Base-by-base conservation (phyloP, 2,113 vertebrate genomes). In the Ciconia maguari region DNA sequence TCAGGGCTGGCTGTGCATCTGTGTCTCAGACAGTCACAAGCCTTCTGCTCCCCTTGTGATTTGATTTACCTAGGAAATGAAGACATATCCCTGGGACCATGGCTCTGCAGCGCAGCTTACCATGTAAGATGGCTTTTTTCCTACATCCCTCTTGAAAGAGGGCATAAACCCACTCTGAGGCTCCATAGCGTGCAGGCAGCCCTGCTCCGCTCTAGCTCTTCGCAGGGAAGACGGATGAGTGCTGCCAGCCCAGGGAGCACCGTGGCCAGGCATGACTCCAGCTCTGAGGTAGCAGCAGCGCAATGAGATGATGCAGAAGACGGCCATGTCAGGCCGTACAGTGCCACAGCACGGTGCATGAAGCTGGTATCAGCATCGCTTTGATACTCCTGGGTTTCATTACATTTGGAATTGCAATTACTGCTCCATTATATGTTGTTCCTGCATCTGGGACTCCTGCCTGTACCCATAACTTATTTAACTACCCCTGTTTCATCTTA, bases 151-250 rank as follows among this genome's bases (percentile, higher is more conserved):
- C 51, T 60, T 60, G 22, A 48, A 70, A 75, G 5, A 38, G 17
- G 55, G 13, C 3, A 3, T 32, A 84, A 86, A 68, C 13, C 8
- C 42, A 24, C 60, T 57, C 2, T 32, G 19, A 77, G 41, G 21
- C 25, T 86, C 58, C 13, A 14, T 5, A 38, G 32, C 7, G 41
- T 3, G 10, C 52, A 76, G 70, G 16, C 18, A 88, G 79, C 19
- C 51, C 36, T 42, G 13, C 11, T 70, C 13, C 1, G 1, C 46
- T 83, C 32, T 22, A 44, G 19, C 10, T 88, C 18, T 69, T 76
- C 0, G 0, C 29, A 49, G 34, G 38, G 30, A 66, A 54, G 46
- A 49, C 41, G 12, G 55, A 19, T 0, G 6, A 65, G 36, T 10
- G 29, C 44, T 87, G 77, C 41, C 64, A 84, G 55, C 16, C 77